Percentiles rank a stretch among this genome's conserved stretches.
These are phyloP conservation scores for Halcyon senegalensis DNA, from an alignment of 2,113 vertebrate species.

Conservation along the genomic window DNA sequence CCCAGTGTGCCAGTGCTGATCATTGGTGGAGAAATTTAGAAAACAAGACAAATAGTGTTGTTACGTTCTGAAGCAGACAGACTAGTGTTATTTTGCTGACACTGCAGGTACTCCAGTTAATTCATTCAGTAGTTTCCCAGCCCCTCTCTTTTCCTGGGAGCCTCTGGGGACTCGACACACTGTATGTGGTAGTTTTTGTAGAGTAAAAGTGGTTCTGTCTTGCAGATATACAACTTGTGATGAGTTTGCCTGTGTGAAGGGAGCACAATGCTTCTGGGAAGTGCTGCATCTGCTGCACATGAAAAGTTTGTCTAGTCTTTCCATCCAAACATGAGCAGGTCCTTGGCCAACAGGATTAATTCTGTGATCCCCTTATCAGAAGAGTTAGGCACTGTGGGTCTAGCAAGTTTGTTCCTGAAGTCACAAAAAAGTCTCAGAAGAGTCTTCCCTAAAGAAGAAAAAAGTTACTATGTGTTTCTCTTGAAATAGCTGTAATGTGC, in stretches of 20 bases:
- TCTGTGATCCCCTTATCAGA: neutral
- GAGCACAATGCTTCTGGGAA: neutral
- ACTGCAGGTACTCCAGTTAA: neutral
- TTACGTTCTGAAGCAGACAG: neutral
- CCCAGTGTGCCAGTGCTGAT: neutral
- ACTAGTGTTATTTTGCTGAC: neutral
- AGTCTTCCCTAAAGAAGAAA: neutral
- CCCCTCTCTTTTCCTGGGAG: neutral
- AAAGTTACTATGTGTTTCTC: neutral
- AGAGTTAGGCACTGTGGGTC: neutral
- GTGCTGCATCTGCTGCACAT: neutral
- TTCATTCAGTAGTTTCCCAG: neutral
- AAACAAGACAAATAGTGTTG: neutral
- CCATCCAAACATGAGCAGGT: fast-evolving
- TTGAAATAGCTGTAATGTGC: neutral
- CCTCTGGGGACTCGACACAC: neutral
- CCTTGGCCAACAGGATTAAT: neutral
- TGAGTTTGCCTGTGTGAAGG: neutral
- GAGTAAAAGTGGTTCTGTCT: neutral
- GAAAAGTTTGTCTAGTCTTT: neutral
- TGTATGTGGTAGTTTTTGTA: neutral
- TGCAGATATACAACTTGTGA: neutral
- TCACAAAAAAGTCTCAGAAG: neutral
- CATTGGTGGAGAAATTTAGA: neutral
- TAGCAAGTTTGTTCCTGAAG: neutral